Evolutionary conservation across 2,888 invertebrate species (phyloP), one percentile per base, ranked within the genome.

Genomic region (Sialis lutaria): DNA sequence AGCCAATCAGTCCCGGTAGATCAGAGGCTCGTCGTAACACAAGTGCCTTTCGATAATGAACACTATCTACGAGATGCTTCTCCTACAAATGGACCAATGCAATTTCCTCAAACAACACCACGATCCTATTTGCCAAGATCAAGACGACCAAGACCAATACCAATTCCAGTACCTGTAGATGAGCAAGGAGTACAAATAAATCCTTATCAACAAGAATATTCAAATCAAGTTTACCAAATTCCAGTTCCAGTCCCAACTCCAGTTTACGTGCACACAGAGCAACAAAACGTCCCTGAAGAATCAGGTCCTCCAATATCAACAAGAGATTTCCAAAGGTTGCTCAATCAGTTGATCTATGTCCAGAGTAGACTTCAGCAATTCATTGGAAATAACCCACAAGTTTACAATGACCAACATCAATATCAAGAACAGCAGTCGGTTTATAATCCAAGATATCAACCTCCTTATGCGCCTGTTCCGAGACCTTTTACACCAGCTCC

Each of bases 231-330:
- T 35, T 42, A 42, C 10, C 47, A 22, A 55, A 51, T 64, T 60
- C 55, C 67, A 50, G 6, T 52, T 48, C 47, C 58, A 9, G 45
- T 55, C 33, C 55, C 55, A 42, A 56, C 64, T 9, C 58, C 67
- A 42, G n/a, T 42, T 13, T 32, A 35, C 37, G 40, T 10, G 5
- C 47, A 13, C 31, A 42, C 42, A 10, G 68, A 70, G 5, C 62
- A 61, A 2, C 55, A 65, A 6, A 69, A 70, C 30, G 73, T 73
- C 50, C 68, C 73, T 61, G 72, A 74, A 49, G 68, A 72, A 2
- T 79, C 79, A 41, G 70, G 75, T 43, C 74, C 81, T 7, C 82
- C 82, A 6, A 74, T 82, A 2, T 82, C 81, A 56, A 77, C 80
- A 2, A 71, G 75, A 55, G 82, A 83, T 57, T 75, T 82, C 50